Evolutionary conservation across 2,113 vertebrate species (phyloP), one percentile per base, ranked within the genome.

Genomic region (Coryphaenoides rupestris): DNA sequence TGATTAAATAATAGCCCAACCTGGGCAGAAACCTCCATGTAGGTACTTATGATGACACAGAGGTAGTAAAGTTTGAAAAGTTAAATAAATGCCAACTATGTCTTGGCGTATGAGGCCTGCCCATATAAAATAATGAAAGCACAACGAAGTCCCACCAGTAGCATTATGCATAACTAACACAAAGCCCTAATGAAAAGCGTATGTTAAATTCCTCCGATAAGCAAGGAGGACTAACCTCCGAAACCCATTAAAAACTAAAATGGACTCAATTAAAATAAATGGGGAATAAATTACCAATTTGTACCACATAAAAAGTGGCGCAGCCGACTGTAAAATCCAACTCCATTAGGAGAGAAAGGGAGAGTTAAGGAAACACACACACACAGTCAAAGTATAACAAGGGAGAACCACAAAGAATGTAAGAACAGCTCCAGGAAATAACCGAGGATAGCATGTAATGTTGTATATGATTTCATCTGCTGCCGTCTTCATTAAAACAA

Each of bases 211-310:
- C 57, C 75, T 82, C 81, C 57, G 73, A 66, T 57, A 79, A 67
- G 81, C 84, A 81, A 68, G 72, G 67, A 81, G 65, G 67, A 83
- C 65, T 61, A 75, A 73, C 67, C 73, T 65, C 72, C 22, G 69
- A 77, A 87, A 75, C 64, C 74, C 81, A 87, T 86, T 85, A 79
- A 77, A 79, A 82, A 74, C 67, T 75, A 79, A 76, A 65, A 63
- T 54, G 61, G 70, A 78, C 23, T 74, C 70, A 63, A 76, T 84
- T 81, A 80, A 79, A 83, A 75, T 40, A 72, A 73, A 69, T 24
- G 63, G 64, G 66, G 78, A 84, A 79, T 23, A 77, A 77, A 83
- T 83, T 6, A 77, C 62, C 75, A 66, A 21, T 69, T 79, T 60
- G 60, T 68, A 67, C 33, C 21, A 60, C 72, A 71, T 50, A 69